phyloP scores from a whole-genome alignment of 2,113 vertebrate genomes.

The Oreotragus oreotragus region DNA sequence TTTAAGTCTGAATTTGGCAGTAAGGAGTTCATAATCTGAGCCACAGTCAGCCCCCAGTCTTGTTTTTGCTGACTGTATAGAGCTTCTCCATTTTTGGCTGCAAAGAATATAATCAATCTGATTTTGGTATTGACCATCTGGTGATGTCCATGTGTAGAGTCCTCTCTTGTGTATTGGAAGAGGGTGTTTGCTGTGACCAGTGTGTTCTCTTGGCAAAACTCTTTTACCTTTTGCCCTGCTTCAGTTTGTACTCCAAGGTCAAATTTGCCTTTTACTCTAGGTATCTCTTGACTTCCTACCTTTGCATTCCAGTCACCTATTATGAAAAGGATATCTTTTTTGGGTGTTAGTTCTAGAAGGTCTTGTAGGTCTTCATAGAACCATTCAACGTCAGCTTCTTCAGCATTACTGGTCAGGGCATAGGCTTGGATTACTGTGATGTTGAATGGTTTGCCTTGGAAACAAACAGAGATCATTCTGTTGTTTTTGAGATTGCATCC shows the following conservation, averaged over 20 bases:
- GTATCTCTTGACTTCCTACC: not conserved
- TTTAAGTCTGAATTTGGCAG: too few species aligned
- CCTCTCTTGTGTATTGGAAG: not conserved
- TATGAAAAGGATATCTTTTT: not conserved
- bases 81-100: not conserved
- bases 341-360: not conserved
- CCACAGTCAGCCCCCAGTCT: not conserved
- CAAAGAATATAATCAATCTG: not conserved
- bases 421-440: not conserved
- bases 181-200: not conserved
- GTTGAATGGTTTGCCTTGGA: not conserved
- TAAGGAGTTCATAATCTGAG: too few species aligned
- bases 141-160: not conserved
- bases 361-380: not conserved
- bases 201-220: not conserved
- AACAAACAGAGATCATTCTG: not conserved
- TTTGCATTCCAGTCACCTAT: not conserved
- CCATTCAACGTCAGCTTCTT: not conserved
- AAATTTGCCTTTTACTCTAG: not conserved
- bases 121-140: not conserved
- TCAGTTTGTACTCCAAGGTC: not conserved
- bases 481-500: not conserved
- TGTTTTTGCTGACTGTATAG: not conserved
- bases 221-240: not conserved
- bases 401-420: not conserved